Percentiles rank a stretch among this genome's conserved stretches.
These are phyloP conservation scores for Chionomys nivalis DNA, from an alignment of 2,113 vertebrate species.

Conservation along the genomic window DNA sequence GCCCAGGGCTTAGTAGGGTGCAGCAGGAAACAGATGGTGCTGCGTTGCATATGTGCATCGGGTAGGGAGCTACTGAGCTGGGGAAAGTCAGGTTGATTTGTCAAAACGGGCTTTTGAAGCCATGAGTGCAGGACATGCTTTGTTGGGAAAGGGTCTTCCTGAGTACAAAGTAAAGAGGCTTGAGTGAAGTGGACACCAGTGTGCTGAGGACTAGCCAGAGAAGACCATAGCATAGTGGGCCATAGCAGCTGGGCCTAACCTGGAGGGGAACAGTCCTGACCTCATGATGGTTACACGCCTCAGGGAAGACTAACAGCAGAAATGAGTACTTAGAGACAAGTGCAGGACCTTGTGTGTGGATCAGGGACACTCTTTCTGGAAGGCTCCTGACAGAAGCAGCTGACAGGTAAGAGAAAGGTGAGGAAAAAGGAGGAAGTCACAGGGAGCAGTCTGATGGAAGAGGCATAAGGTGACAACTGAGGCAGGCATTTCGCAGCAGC, in stretches of 20 bases:
- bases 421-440: not conserved
- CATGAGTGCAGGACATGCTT: not conserved
- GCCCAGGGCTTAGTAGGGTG: too few species aligned
- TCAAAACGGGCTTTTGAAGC: not conserved
- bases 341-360: not conserved
- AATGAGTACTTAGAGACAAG: too few species aligned
- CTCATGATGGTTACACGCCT: accelerated
- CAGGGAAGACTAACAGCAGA: not conserved
- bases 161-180: not conserved
- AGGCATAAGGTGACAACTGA: not conserved
- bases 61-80: not conserved
- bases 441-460: not conserved
- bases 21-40: not conserved
- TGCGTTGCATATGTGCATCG: accelerated
- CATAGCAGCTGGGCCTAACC: not conserved
- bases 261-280: not conserved
- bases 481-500: not conserved
- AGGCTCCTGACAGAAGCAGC: not conserved
- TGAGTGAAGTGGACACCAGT: not conserved
- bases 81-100: not conserved
- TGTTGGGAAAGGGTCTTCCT: not conserved
- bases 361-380: not conserved
- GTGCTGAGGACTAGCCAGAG: not conserved
- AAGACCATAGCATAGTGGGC: too few species aligned
- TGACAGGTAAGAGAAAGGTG: too few species aligned